Conservation (phyloP, 1,140 invertebrate species). For the Lanistes nyassanus region DNA sequence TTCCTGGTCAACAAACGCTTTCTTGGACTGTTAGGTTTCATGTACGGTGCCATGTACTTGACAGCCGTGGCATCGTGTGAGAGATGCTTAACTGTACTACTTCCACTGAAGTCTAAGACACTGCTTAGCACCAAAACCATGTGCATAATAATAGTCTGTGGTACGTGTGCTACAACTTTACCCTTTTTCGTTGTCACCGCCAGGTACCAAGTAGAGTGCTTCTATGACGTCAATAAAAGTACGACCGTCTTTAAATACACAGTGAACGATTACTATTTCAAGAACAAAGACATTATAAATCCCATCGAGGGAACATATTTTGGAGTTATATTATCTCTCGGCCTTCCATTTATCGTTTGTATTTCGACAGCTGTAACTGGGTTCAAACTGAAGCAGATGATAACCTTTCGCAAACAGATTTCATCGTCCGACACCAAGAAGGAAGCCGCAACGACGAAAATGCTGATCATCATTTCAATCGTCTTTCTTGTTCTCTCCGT, state of each 20-base stretch:
- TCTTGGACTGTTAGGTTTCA: not conserved
- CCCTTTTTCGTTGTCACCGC: conserved; percentile 4
- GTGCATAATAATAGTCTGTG: not conserved
- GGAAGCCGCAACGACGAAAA: not conserved
- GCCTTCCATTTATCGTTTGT: not conserved
- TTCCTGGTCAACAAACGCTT: conserved; percentile 15
- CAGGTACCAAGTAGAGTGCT: not conserved
- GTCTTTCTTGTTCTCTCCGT: conserved; percentile 9
- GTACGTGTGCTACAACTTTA: not conserved
- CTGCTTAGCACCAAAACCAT: conserved; percentile 16
- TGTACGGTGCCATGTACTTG: conserved; percentile 9
- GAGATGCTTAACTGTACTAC: conserved; percentile 10
- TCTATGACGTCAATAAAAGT: conserved; percentile 1
- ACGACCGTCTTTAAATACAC: not conserved
- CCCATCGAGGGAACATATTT: not conserved
- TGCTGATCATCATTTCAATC: not conserved
- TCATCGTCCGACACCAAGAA: not conserved
- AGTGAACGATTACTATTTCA: not conserved
- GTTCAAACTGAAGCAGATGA: conserved; percentile 12
- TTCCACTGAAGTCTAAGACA: conserved; percentile 9
- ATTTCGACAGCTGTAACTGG: not conserved
- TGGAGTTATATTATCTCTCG: not conserved
- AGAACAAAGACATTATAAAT: conserved; percentile 7
- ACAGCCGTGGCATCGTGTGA: conserved; percentile 16
- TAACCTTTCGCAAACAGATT: not conserved